Base-by-base conservation (phyloP, 2,113 vertebrate species). In the Ophthalmolycus amberensis region DNA sequence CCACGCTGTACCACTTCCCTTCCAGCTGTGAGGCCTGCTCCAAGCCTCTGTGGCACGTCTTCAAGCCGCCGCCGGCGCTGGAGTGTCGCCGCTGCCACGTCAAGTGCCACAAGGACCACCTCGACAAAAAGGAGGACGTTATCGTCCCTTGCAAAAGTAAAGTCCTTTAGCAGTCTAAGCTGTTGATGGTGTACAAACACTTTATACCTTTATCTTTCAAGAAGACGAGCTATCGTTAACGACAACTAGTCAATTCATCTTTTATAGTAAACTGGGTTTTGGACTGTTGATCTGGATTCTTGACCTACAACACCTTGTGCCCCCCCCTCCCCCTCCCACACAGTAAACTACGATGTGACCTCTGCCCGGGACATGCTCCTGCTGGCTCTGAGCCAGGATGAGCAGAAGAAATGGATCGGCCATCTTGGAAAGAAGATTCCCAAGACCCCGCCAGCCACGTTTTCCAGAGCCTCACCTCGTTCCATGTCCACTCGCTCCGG, bases 371-470 rank as follows among this genome's bases (percentile, higher is more conserved):
- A 99, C 94, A 97, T 99, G 97, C 95, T 99, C 82, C 93, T 99
- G 72, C 87, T 99, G 92, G 98, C 98, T 9, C 93, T 97, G 84
- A 96, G 97, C 91, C 97, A 99, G 91, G 98, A 99, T 42, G 98
- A 99, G 92, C 98, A 99, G 94, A 99, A 99, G 93, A 99, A 98
- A 86, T 99, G 98, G 98, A 98, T 99, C 38, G 96, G 97, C 85
- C 98, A 99, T 91, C 97, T 99, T 80, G 96, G 98, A 93, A 99
- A 99, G 95, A 99, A 99, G 94, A 99, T 99, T 67, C 98, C 98
- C 48, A 99, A 99, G 90, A 98, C 97, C 5, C 98, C 98, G 22
- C 97, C 98, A 1, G 94, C 97, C 46, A 94, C 95, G 72, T 99
- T 99, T 93, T 95, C 97, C 68, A 96, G 98, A 90, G 96, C 97